These are phyloP conservation scores for Scaptomyza cyrtandrae DNA, from an alignment of 2,888 invertebrate genomes.

Conservation along the genomic window DNA sequence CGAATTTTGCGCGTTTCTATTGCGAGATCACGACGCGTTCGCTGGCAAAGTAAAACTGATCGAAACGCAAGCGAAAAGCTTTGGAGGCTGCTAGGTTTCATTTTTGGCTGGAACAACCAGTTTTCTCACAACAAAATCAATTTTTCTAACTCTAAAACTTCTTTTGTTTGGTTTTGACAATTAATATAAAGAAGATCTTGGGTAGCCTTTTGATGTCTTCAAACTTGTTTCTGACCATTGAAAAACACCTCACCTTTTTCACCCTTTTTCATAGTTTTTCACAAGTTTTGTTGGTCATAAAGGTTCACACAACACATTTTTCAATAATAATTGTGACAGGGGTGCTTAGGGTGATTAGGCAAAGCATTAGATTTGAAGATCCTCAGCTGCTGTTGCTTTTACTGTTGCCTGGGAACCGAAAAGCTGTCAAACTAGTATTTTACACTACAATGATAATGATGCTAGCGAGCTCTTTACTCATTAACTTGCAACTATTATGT, in stretches of 20 bases:
- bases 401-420: slow-evolving; percentile 62
- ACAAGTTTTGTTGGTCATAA: slow-evolving; percentile 16
- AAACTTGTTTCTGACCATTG: slow-evolving; percentile 61
- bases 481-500: neutral
- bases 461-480: neutral
- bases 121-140: slow-evolving; percentile 52
- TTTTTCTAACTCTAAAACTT: slow-evolving; percentile 53
- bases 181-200: slow-evolving; percentile 66
- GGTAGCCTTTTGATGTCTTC: slow-evolving; percentile 62
- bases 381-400: slow-evolving; percentile 38
- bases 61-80: slow-evolving; percentile 35
- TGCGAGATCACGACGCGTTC: slow-evolving; percentile 68
- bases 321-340: slow-evolving; percentile 58
- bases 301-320: slow-evolving; percentile 60
- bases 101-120: slow-evolving; percentile 40
- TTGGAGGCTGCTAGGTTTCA: slow-evolving; percentile 7
- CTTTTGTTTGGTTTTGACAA: slow-evolving; percentile 67
- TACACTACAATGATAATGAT: neutral
- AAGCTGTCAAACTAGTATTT: slow-evolving; percentile 59
- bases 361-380: slow-evolving; percentile 37
- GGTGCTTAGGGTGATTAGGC: slow-evolving; percentile 46
- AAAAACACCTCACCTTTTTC: slow-evolving; percentile 70
- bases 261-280: slow-evolving; percentile 54
- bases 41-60: slow-evolving; percentile 71
- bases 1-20: slow-evolving; percentile 27